Base-by-base conservation (phyloP, 2,888 invertebrate genomes). In the Callosobruchus maculatus region DNA sequence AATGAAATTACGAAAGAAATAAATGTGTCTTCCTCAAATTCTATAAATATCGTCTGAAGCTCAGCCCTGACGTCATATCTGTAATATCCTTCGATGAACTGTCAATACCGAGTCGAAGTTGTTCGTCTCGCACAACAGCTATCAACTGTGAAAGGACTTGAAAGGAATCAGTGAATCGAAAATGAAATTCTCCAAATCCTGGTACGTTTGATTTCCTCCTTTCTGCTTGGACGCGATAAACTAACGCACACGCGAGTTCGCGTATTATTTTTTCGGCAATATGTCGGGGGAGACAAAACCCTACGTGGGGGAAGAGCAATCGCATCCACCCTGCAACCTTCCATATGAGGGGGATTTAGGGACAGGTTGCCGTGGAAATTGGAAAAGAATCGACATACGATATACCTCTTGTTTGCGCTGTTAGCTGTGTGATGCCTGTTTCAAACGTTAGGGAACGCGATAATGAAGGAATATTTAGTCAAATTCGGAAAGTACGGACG, bases 121-220 rank as follows among this genome's bases (percentile, higher is more conserved):
- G 26, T 26, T 26, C 26, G 26, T 26, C 7, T 26, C 49, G 13
- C 13, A 49, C 49, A 49, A 1, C 49, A 13, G 49, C 49, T 18
- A 49, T 49, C 49, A 49, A 49, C 49, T 49, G 49, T 49, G 49
- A 49, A 49, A 49, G 13, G 49, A 49, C 49, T 49, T 49, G 20
- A 72, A 72, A 71, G 71, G 72, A 74, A 70, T 72, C 74, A 73
- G 72, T 72, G 73, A 73, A 71, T 74, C 74, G 72, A 72, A 76
- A 74, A 75, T 72, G 74, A 74, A 76, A 76, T 76, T 73, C 72
- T 72, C 69, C 49, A 74, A 75, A 74, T 74, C 73, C 73, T 74
- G 69, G 72, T 74, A 77, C 77, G 75, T 75, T 73, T 74, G 77
- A 77, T 75, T 77, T 77, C 13, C 18, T 49, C 49, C 49, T 13